Evolutionary conservation across 1,140 invertebrate species (phyloP).

Genomic region (Panonychus citri): DNA sequence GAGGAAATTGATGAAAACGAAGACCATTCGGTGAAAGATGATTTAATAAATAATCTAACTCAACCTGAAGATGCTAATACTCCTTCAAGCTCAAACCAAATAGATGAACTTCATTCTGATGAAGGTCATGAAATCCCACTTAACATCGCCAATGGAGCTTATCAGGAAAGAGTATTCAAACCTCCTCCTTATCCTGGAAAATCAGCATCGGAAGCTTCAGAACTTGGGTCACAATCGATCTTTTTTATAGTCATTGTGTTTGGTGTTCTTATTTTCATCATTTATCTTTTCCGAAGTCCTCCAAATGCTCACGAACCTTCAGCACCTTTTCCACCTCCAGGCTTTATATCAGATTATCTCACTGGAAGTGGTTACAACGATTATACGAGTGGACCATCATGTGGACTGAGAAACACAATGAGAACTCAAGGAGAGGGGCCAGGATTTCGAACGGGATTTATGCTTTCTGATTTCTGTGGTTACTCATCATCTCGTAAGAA

Average conservation of each 20-base stretch:
- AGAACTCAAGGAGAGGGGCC: not conserved
- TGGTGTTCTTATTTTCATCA: not conserved
- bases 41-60: no score
- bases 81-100: no score
- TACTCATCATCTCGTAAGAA: not conserved
- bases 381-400: not conserved
- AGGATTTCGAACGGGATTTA: not conserved
- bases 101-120: no score
- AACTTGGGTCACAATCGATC: not conserved
- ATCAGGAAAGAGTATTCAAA: not conserved
- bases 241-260: not conserved
- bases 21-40: no score
- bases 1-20: no score
- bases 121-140: constrained; percentile 13
- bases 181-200: not conserved
- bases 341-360: not conserved
- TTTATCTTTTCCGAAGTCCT: not conserved
- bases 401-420: not conserved
- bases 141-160: not conserved
- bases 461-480: not conserved
- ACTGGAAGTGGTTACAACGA: not conserved
- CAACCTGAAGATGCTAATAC: no score
- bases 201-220: not conserved
- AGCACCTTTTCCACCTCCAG: not conserved
- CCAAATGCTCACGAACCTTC: not conserved